A percentile compares a stretch with the other conserved stretches of the same genome.
phyloP scores from a whole-genome alignment of 1,140 invertebrate species.

The Trigoniulus corallinus region DNA sequence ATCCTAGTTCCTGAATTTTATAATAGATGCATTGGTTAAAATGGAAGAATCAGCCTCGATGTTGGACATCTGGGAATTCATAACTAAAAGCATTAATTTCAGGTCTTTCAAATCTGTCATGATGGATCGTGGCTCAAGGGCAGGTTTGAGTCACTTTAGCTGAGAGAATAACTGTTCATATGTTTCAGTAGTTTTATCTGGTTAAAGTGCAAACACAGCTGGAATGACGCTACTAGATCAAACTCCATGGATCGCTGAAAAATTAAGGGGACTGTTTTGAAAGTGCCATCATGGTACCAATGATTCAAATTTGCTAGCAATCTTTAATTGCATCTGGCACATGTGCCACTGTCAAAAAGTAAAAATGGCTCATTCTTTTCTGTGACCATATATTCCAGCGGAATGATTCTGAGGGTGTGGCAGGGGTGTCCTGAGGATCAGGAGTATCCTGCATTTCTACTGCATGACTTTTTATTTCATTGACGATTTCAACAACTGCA shows the following conservation, averaged over 20 bases:
- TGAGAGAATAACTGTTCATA: neutral
- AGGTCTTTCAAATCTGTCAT: conserved; percentile 8
- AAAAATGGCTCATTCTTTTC: neutral
- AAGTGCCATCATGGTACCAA: conserved; percentile 9
- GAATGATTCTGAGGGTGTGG: neutral
- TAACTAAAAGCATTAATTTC: neutral
- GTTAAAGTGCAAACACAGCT: conserved; percentile 1
- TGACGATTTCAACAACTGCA: neutral
- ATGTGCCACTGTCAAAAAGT: neutral
- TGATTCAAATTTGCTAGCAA: neutral
- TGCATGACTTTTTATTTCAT: neutral
- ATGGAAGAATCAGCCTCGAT: conserved; percentile 6
- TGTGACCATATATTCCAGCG: neutral
- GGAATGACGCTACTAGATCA: conserved; percentile 3
- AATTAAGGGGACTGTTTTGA: conserved; percentile 8
- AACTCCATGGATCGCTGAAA: conserved; percentile 10
- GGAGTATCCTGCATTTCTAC: neutral
- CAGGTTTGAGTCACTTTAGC: conserved; percentile 2
- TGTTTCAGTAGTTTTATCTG: neutral
- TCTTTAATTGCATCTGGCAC: conserved; percentile 4
- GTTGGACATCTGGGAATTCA: neutral
- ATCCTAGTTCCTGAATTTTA: neutral
- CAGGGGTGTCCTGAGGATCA: neutral
- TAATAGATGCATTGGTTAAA: conserved; percentile 1
- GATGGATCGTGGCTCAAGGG: conserved; percentile 3